phyloP scores from a whole-genome alignment of 2,797 vertebrate genomes.

The Echeneis naucrates region DNA sequence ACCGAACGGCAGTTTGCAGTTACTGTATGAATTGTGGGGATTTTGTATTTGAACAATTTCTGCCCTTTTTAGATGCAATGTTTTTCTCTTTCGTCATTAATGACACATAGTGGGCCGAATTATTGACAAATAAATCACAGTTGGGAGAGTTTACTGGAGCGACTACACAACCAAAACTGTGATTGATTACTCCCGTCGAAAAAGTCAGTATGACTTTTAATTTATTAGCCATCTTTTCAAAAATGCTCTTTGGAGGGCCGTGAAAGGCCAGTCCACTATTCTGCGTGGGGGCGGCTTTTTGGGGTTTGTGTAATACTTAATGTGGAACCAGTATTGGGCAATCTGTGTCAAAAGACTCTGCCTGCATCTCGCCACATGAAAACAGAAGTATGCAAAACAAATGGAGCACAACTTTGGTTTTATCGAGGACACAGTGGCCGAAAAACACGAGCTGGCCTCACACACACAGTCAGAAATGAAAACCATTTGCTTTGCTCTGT shows the following conservation, averaged over 20 bases:
- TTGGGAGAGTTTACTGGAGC: background rate
- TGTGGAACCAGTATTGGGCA: conserved; percentile 55
- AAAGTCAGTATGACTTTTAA: conserved; percentile 23
- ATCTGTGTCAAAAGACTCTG: conserved; percentile 52
- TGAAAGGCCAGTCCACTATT: conserved; percentile 20
- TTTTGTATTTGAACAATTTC: background rate
- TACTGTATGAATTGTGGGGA: background rate
- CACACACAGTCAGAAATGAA: conserved; percentile 44
- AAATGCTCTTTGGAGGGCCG: conserved; percentile 22
- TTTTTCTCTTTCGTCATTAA: conserved; percentile 27
- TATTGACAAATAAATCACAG: conserved; percentile 39
- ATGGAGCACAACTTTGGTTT: conserved; percentile 30
- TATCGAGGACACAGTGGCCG: conserved; percentile 31
- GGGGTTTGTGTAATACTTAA: conserved; percentile 52
- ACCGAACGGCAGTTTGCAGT: background rate
- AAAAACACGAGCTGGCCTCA: conserved; percentile 30
- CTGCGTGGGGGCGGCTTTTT: background rate
- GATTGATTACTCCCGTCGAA: conserved; percentile 28
- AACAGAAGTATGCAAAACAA: conserved; percentile 52
- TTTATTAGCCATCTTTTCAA: conserved; percentile 45
- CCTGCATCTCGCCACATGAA: conserved; percentile 40
- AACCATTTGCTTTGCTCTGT: conserved; percentile 48
- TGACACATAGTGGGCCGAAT: conserved; percentile 3
- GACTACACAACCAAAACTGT: conserved; percentile 19
- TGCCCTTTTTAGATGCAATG: background rate